These are phyloP conservation scores for Himalopsyche japonica DNA, from an alignment of 2,888 invertebrate genomes.

Conservation along the genomic window DNA sequence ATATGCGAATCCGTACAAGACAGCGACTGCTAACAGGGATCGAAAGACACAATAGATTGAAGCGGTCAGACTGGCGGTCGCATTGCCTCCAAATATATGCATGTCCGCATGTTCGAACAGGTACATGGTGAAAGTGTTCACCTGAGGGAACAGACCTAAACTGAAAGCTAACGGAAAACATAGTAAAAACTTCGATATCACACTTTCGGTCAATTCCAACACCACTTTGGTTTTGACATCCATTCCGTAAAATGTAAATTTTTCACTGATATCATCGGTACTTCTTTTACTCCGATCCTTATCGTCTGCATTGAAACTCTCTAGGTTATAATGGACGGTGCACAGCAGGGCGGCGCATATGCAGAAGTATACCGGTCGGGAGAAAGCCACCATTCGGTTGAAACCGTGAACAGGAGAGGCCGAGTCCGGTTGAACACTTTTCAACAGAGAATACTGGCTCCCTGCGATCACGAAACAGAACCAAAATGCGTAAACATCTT, in stretches of 20 bases:
- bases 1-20: conserved; percentile 85
- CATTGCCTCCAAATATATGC: conserved; percentile 88
- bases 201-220: conserved; percentile 70
- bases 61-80: conserved; percentile 80
- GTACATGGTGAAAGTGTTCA: conserved; percentile 96
- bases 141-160: conserved; percentile 93
- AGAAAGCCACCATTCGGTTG: conserved; percentile 92
- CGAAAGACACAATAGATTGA: conserved; percentile 81
- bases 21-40: conserved; percentile 76
- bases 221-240: conserved; percentile 61
- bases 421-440: conserved; percentile 98
- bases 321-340: conserved; percentile 53
- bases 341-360: conserved; percentile 68
- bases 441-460: conserved; percentile 94
- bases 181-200: conserved; percentile 78
- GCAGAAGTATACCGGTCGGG: conserved; percentile 92
- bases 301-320: conserved; percentile 43
- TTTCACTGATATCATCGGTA: conserved; percentile 43
- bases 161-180: conserved; percentile 94
- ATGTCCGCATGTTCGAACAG: conserved; percentile 94
- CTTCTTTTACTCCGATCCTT: conserved; percentile 49
- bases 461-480: conserved; percentile 98
- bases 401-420: conserved; percentile 98
- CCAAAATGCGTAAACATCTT: conserved; percentile 89
- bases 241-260: conserved; percentile 55